Conservation (phyloP, 2,888 invertebrate species). For the Amblyteles armatorius region DNA sequence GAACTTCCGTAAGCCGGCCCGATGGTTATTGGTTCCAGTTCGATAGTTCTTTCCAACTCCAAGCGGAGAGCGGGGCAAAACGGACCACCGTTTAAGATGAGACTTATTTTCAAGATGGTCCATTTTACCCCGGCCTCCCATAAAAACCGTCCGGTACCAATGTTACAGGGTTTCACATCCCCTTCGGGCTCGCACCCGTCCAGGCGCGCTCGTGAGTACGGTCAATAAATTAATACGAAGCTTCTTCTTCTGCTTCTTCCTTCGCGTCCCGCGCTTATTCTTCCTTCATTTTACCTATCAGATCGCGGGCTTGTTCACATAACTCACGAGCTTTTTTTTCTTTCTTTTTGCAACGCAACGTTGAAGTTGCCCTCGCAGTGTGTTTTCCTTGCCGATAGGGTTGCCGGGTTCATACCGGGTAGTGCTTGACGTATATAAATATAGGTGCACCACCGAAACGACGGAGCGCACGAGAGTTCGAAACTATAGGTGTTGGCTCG, state of each 20-base stretch:
- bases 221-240: conserved; percentile 21
- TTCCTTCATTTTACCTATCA: neutral
- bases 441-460: conserved; percentile 6
- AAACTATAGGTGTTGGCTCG: conserved; percentile 15
- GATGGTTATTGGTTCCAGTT: neutral
- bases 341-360: conserved; percentile 1
- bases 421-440: neutral
- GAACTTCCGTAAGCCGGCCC: neutral
- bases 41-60: neutral
- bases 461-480: conserved; percentile 27
- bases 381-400: neutral
- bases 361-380: neutral
- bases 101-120: too few species aligned
- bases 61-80: too few species aligned
- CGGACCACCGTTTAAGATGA: too few species aligned
- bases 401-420: neutral
- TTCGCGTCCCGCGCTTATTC: neutral
- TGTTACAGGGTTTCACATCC: conserved; percentile 26
- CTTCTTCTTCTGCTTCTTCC: neutral
- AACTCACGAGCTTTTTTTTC: conserved; percentile 7
- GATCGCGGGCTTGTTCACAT: conserved; percentile 11
- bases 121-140: too few species aligned
- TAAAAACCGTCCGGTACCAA: conserved; percentile 27
- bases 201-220: neutral
- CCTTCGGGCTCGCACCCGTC: neutral